Conservation (phyloP, 1,140 invertebrate species). For the Drosophila mayri region DNA sequence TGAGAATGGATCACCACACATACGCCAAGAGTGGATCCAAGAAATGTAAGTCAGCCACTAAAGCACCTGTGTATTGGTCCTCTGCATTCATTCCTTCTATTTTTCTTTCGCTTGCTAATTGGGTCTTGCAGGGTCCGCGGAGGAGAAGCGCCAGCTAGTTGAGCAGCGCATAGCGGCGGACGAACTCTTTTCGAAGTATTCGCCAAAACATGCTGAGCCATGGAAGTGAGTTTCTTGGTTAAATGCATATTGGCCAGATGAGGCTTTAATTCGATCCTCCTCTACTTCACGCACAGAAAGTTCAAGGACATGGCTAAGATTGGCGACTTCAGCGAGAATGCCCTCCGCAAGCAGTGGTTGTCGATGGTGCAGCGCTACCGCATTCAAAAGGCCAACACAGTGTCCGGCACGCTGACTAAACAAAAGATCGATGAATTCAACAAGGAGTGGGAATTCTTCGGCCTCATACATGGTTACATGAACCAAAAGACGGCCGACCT, state of each 20-base stretch:
- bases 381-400: conserved; percentile 60
- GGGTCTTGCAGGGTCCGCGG: conserved; percentile 47
- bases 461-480: conserved; percentile 74
- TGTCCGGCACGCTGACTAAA: conserved; percentile 36
- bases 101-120: neutral
- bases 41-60: conserved; percentile 60
- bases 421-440: conserved; percentile 54
- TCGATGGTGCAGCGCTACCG: conserved; percentile 74
- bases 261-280: neutral
- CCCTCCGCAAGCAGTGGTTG: conserved; percentile 76
- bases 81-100: too few relatives aligned
- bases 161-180: conserved; percentile 58
- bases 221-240: conserved; percentile 70
- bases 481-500: conserved; percentile 72
- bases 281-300: conserved; percentile 34
- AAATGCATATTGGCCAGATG: neutral
- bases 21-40: conserved; percentile 76
- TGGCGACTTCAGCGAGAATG: conserved; percentile 69
- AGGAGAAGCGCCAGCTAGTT: conserved; percentile 61
- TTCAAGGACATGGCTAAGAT: conserved; percentile 67
- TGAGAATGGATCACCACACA: conserved; percentile 73
- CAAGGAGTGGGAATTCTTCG: conserved; percentile 80
- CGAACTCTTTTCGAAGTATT: conserved; percentile 66
- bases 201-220: conserved; percentile 58
- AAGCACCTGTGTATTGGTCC: neutral